A percentile compares a stretch with the other conserved stretches of the same genome.
phyloP scores from a whole-genome alignment of 2,888 invertebrate species.

The Exephanes ischioxanthus region DNA sequence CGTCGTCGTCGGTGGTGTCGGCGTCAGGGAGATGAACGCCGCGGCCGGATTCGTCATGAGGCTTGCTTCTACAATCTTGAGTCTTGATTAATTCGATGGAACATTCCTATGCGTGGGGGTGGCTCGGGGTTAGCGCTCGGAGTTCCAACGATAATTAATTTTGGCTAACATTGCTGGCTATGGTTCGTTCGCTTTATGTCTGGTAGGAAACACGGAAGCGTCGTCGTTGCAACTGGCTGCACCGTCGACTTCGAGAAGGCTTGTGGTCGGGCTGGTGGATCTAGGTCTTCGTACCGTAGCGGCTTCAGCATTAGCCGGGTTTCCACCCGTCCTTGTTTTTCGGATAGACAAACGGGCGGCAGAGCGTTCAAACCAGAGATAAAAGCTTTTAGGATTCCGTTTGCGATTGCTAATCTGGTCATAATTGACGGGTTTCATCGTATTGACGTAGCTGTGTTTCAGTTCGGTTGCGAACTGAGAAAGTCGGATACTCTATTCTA shows the following conservation, averaged over 20 bases:
- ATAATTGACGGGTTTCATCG: slow-evolving; percentile 3
- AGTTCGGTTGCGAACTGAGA: not conserved
- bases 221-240: slow-evolving; percentile 32
- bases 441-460: not conserved
- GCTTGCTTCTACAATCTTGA: slow-evolving; percentile 64
- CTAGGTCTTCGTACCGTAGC: slow-evolving; percentile 8
- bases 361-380: slow-evolving; percentile 9
- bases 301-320: slow-evolving; percentile 1
- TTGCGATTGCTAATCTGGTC: not conserved
- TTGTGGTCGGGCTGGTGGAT: slow-evolving; percentile 22
- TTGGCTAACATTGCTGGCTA: slow-evolving; percentile 54
- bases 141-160: slow-evolving; percentile 67
- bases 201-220: slow-evolving; percentile 31
- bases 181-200: slow-evolving; percentile 45
- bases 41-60: slow-evolving; percentile 53
- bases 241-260: slow-evolving; percentile 42
- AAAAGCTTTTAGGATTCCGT: slow-evolving; percentile 12
- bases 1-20: slow-evolving; percentile 11
- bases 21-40: slow-evolving; percentile 51
- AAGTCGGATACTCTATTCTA: not conserved
- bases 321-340: not conserved
- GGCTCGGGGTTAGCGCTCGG: slow-evolving; percentile 41
- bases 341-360: slow-evolving; percentile 30
- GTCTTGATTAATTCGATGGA: slow-evolving; percentile 67
- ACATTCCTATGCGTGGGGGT: slow-evolving; percentile 59